Conservation (phyloP, 2,113 vertebrate species). For the Rallus limicola region DNA sequence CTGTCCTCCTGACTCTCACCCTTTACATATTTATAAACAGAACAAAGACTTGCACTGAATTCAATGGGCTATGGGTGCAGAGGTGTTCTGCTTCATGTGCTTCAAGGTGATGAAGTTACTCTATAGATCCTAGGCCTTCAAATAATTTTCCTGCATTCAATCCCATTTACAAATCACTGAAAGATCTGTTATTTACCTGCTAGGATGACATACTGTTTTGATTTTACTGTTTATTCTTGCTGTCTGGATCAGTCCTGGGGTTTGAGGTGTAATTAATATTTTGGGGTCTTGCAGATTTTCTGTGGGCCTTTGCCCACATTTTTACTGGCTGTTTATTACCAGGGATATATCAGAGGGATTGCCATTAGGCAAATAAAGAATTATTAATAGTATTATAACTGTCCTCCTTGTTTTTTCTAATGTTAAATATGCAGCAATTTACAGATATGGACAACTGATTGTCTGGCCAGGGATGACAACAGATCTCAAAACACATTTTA, state of each 20-base stretch:
- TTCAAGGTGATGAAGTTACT: not conserved
- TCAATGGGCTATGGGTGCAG: not conserved
- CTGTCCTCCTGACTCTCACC: too few species aligned
- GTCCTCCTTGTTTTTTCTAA: not conserved
- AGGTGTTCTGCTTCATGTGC: not conserved
- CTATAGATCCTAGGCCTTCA: not conserved
- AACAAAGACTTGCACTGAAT: not conserved
- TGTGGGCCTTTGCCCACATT: not conserved
- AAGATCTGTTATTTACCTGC: not conserved
- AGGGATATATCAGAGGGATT: not conserved
- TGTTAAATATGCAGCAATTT: not conserved
- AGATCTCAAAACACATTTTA: slow-evolving; percentile 25
- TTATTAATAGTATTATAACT: not conserved
- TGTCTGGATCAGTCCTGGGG: not conserved
- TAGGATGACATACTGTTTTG: not conserved
- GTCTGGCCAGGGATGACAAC: not conserved
- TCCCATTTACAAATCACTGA: not conserved
- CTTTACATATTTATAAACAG: too few species aligned
- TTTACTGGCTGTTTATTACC: not conserved
- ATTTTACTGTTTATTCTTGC: not conserved
- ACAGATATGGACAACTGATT: not conserved
- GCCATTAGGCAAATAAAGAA: not conserved
- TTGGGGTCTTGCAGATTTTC: not conserved
- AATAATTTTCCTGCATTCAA: not conserved
- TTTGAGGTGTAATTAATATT: not conserved